phyloP scores from a whole-genome alignment of 2,888 invertebrate genomes.

The Resseliella maxima region DNA sequence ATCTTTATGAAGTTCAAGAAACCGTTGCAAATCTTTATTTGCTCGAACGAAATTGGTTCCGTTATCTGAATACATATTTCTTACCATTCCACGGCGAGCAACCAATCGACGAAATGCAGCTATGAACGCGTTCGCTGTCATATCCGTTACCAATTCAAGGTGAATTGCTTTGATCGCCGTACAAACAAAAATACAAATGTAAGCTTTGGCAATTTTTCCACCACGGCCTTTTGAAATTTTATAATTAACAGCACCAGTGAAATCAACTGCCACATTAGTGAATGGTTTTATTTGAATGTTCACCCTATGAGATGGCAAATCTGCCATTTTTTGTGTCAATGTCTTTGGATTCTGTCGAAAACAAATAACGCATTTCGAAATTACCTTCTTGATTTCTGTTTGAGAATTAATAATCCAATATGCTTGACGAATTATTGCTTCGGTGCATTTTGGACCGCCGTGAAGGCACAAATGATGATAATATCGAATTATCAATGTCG shows the following conservation, averaged over 20 bases:
- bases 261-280: slow-evolving; percentile 57
- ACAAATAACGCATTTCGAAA: not conserved
- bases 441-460: not conserved
- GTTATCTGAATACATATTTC: slow-evolving; percentile 60
- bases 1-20: not conserved
- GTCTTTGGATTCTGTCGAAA: not conserved
- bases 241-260: slow-evolving; percentile 58
- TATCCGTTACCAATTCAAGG: not conserved
- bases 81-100: slow-evolving; percentile 59
- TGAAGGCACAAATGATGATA: not conserved
- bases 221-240: slow-evolving; percentile 57
- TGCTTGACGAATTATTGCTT: not conserved
- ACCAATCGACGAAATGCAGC: slow-evolving; percentile 60
- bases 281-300: slow-evolving; percentile 56
- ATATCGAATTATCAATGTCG: not conserved
- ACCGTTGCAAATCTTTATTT: slow-evolving; percentile 58
- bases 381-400: not conserved
- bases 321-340: not conserved
- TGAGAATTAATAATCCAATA: slow-evolving; percentile 28
- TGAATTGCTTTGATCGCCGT: slow-evolving; percentile 56
- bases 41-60: slow-evolving; percentile 62
- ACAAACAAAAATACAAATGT: slow-evolving; percentile 60
- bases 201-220: slow-evolving; percentile 59
- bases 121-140: slow-evolving; percentile 59
- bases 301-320: not conserved